Base-by-base conservation (phyloP, 2,797 vertebrate genomes). In the Acanthornis magna region DNA sequence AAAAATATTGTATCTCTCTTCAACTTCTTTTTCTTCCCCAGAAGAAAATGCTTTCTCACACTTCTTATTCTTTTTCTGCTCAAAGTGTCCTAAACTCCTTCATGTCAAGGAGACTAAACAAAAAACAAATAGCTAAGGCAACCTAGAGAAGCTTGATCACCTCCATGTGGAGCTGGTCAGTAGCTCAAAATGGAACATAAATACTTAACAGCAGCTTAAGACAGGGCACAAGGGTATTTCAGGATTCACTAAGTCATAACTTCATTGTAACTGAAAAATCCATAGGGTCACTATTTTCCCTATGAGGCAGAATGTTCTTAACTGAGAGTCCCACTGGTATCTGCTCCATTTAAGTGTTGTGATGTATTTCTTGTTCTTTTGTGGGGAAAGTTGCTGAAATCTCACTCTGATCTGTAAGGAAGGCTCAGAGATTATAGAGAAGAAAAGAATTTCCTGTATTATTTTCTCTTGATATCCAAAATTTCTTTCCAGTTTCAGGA, bases 401-500 rank as follows among this genome's bases (percentile, higher is more conserved):
- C 17, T 88, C 60, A 47, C 29, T 38, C 27, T 61, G 47, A 32
- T 38, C 19, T 25, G 6, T 61, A 13, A 12, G 5, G 26, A 92
- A 57, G 15, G 12, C 23, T 84, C 29, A 45, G 51, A 75, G 48
- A 70, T 58, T 75, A 27, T 14, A 58, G 11, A 72, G 50, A 42
- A 54, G 19, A 47, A 72, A 80, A 53, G 1, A 43, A 93, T 61
- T 80, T 84, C 66, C 25, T 14, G 8, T 15, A 43, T 51, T 65
- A 18, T 38, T 25, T 51, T 55, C 6, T 76, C 23, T 60, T 27
- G 15, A 26, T 67, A 29, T 9, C 6, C 10, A 92, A 85, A 89
- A 88, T 92, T 85, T 94, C 34, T 82, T 95, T 95, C 70, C 76
- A 82, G 55, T 93, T 96, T 97, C 85, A 92, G 82, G 70, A 92